Evolutionary conservation across 2,888 invertebrate genomes (phyloP).

Genomic region (Ligdia adustata): DNA sequence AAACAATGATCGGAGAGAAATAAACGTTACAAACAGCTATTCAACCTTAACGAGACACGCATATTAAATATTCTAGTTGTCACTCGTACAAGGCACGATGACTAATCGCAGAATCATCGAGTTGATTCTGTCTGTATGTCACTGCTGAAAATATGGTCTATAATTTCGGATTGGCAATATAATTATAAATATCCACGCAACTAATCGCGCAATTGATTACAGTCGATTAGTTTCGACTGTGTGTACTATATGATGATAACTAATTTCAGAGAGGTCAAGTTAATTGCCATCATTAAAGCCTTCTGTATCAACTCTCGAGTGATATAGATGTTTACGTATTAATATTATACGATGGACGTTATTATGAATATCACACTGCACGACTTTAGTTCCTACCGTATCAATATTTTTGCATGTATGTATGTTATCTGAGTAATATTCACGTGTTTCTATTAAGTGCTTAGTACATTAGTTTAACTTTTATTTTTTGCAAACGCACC

Average conservation of each 20-base stretch:
- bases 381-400: slow-evolving; percentile 50
- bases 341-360: background rate
- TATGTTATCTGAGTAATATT: slow-evolving; percentile 52
- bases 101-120: slow-evolving; percentile 4
- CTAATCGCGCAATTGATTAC: slow-evolving; percentile 12
- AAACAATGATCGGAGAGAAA: slow-evolving; percentile 32
- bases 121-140: slow-evolving; percentile 9
- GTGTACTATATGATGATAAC: slow-evolving; percentile 10
- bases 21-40: slow-evolving; percentile 23
- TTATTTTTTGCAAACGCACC: slow-evolving; percentile 32
- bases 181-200: slow-evolving; percentile 1
- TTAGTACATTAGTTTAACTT: slow-evolving; percentile 36
- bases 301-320: slow-evolving; percentile 22
- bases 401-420: slow-evolving; percentile 50
- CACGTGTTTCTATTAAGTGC: slow-evolving; percentile 34
- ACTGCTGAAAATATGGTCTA: background rate
- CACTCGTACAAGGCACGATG: slow-evolving; percentile 14
- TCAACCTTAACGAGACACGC: slow-evolving; percentile 34
- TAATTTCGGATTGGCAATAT: background rate
- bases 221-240: slow-evolving; percentile 10
- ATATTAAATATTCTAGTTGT: slow-evolving; percentile 25
- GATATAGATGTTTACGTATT: slow-evolving; percentile 1
- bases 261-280: slow-evolving; percentile 34
- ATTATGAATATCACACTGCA: slow-evolving; percentile 12
- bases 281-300: slow-evolving; percentile 21